phyloP scores from a whole-genome alignment of 2,113 vertebrate genomes.

The Myanophis thanlyinensis region DNA sequence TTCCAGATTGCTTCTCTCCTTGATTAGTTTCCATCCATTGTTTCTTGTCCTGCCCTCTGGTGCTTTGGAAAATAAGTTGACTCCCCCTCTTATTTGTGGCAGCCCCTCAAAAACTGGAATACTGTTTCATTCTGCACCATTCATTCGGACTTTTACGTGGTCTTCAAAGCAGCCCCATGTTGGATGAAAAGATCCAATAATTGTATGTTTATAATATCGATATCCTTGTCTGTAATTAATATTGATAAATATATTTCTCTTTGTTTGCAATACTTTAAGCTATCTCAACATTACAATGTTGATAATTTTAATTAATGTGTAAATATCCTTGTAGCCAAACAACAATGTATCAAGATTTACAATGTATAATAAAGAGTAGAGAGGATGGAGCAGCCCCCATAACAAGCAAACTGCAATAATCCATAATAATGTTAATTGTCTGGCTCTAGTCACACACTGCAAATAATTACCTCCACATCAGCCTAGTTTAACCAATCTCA shows the following conservation, averaged over 20 bases:
- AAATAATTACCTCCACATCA: background rate
- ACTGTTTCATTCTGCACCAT: background rate
- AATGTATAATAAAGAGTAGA: background rate
- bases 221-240: background rate
- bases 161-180: background rate
- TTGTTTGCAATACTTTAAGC: background rate
- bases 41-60: background rate
- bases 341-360: background rate
- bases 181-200: background rate
- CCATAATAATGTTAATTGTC: background rate
- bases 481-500: background rate
- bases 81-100: background rate
- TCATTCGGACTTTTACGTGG: background rate
- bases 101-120: background rate
- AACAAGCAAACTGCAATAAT: background rate
- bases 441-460: background rate
- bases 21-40: background rate
- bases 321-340: background rate
- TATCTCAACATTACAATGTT: background rate
- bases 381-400: background rate
- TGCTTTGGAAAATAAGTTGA: background rate
- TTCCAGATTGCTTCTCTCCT: background rate
- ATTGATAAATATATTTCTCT: background rate
- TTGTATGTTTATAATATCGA: background rate
- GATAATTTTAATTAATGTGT: background rate